Conservation (phyloP, 1,140 invertebrate species). For the Aphaenogaster floridana region DNA sequence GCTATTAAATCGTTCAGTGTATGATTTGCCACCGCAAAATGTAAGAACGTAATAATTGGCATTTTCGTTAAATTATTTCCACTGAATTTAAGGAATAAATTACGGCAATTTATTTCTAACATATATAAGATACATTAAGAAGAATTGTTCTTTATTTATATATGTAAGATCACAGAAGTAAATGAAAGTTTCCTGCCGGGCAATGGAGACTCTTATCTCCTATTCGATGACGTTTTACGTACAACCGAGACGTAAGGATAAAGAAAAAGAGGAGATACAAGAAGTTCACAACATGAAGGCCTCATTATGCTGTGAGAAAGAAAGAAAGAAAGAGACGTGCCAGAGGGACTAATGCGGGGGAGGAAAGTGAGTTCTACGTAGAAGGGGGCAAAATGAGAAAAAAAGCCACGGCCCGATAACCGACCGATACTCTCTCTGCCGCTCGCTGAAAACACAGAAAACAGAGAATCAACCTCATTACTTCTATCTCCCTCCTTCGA, state of each 20-base stretch:
- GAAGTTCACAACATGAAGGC: constrained; percentile 80
- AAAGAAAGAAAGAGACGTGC: constrained; percentile 45
- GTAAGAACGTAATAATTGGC: constrained; percentile 6
- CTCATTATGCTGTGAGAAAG: constrained; percentile 80
- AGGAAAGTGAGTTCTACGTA: constrained; percentile 10
- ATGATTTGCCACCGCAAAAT: constrained; percentile 2
- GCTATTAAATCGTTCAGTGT: constrained; percentile 30
- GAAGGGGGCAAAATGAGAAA: constrained; percentile 67
- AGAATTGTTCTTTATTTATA: not conserved
- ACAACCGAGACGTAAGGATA: not conserved
- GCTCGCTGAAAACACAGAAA: constrained; percentile 83
- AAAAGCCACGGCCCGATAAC: constrained; percentile 80
- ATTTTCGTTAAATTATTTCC: not conserved
- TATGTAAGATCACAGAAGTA: not conserved
- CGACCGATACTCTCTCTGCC: constrained; percentile 74
- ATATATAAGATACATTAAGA: too few species aligned
- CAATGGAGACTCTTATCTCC: constrained; percentile 7
- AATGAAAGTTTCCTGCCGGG: constrained; percentile 8
- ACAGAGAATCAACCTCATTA: constrained; percentile 85
- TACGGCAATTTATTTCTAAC: not conserved
- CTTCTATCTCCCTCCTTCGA: constrained; percentile 82
- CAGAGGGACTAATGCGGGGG: constrained; percentile 18
- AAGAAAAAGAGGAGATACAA: constrained; percentile 66
- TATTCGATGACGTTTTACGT: constrained; percentile 64
- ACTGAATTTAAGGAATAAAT: constrained; percentile 5